Evolutionary conservation across 2,888 invertebrate species (phyloP).

Genomic region (Eledone cirrhosa): DNA sequence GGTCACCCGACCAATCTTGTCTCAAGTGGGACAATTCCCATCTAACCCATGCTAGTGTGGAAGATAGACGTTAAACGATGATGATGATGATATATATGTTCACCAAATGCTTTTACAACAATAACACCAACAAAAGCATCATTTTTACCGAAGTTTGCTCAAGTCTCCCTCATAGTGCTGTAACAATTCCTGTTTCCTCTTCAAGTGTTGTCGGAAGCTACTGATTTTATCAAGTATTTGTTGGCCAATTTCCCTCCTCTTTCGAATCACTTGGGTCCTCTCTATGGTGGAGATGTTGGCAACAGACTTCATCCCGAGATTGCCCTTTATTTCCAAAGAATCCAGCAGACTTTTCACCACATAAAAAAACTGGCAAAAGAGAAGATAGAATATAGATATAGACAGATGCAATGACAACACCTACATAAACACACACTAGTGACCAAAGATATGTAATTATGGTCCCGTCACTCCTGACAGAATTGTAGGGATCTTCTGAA

Average conservation of each 20-base stretch:
- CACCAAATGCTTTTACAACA: too few species aligned
- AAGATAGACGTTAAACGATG: too few species aligned
- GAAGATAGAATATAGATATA: background rate
- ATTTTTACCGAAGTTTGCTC: slow-evolving; percentile 60
- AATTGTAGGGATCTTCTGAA: too few species aligned
- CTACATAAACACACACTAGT: too few species aligned
- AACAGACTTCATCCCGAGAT: slow-evolving; percentile 61
- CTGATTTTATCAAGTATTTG: slow-evolving; percentile 54
- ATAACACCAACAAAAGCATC: slow-evolving; percentile 28
- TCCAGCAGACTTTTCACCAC: slow-evolving; percentile 57
- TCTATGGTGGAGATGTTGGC: slow-evolving; percentile 64
- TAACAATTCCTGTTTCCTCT: slow-evolving; percentile 64
- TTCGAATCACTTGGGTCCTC: slow-evolving; percentile 51
- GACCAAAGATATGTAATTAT: too few species aligned
- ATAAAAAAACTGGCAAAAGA: slow-evolving; percentile 55
- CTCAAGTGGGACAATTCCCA: too few species aligned
- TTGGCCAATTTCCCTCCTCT: slow-evolving; percentile 57
- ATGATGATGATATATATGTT: too few species aligned
- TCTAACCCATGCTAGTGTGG: too few species aligned
- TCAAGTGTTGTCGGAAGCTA: slow-evolving; percentile 57
- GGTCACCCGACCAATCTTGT: too few species aligned
- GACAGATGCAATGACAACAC: too few species aligned
- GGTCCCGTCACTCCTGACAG: too few species aligned
- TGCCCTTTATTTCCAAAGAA: slow-evolving; percentile 58
- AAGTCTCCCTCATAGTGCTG: slow-evolving; percentile 65